Conservation (phyloP, 1,140 invertebrate species). For the Trinorchestia longiramus region DNA sequence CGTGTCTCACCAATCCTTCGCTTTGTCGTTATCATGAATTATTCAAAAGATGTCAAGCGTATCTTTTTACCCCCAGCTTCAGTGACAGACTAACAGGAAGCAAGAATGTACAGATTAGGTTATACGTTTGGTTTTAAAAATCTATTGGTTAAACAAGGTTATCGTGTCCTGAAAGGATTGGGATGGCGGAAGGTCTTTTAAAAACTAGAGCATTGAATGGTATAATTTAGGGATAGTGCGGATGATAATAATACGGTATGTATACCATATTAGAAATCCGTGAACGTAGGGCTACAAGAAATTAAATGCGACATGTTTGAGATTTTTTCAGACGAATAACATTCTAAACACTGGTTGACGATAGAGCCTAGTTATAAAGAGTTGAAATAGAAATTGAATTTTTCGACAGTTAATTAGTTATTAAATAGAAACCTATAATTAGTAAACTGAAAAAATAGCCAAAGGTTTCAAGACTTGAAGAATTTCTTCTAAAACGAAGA, state of each 20-base stretch:
- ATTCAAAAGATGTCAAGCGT: background rate
- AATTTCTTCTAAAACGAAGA: too few species aligned
- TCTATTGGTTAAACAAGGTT: background rate
- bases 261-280: background rate
- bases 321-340: too few species aligned
- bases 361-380: too few species aligned
- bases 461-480: too few species aligned
- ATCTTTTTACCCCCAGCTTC: background rate
- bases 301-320: background rate
- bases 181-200: too few species aligned
- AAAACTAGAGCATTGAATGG: background rate
- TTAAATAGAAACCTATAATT: too few species aligned
- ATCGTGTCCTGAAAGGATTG: background rate
- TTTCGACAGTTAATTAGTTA: too few species aligned
- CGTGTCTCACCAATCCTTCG: background rate
- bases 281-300: background rate
- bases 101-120: background rate
- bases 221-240: background rate
- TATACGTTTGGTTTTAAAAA: background rate
- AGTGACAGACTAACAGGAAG: background rate
- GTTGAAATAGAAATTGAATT: too few species aligned
- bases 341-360: too few species aligned
- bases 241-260: background rate
- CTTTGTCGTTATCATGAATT: background rate
- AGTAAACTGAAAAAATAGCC: too few species aligned